Conservation (phyloP, 1,140 invertebrate species). For the Prorops nasuta region DNA sequence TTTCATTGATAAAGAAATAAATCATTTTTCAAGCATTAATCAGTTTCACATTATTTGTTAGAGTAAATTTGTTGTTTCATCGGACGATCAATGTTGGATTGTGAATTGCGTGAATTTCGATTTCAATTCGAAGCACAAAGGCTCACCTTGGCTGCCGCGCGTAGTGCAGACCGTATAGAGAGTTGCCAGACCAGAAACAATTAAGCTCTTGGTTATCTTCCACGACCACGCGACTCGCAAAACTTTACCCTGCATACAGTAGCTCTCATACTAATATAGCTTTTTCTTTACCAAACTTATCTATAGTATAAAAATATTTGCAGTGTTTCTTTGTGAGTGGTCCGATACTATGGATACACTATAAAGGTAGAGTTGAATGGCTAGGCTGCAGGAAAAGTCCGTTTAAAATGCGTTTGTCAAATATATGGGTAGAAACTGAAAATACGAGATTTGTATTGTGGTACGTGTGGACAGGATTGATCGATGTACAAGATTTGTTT, state of each 20-base stretch:
- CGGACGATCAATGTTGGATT: too few species aligned
- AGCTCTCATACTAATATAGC: too few species aligned
- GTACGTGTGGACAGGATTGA: constrained; percentile 20
- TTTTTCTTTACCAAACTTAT: background rate
- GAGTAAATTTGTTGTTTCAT: too few species aligned
- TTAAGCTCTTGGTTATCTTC: constrained; percentile 47
- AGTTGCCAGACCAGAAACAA: constrained; percentile 51
- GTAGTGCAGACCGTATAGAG: constrained; percentile 38
- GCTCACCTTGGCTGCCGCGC: constrained; percentile 23
- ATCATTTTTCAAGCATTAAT: too few species aligned
- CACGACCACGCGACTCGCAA: constrained; percentile 30
- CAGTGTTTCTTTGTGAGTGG: background rate
- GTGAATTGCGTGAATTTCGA: constrained; percentile 24
- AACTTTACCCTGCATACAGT: constrained; percentile 13
- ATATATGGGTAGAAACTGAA: background rate
- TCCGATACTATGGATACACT: too few species aligned
- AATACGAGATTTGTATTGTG: constrained; percentile 7
- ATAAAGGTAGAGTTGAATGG: too few species aligned
- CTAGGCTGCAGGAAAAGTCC: too few species aligned
- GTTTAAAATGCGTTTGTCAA: background rate
- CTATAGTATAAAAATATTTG: background rate
- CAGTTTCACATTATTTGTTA: too few species aligned
- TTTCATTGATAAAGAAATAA: too few species aligned
- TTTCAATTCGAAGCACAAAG: constrained; percentile 32
- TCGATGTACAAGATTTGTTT: constrained; percentile 20